Conservation (phyloP, 2,113 vertebrate genomes). For the Casuarius casuarius region DNA sequence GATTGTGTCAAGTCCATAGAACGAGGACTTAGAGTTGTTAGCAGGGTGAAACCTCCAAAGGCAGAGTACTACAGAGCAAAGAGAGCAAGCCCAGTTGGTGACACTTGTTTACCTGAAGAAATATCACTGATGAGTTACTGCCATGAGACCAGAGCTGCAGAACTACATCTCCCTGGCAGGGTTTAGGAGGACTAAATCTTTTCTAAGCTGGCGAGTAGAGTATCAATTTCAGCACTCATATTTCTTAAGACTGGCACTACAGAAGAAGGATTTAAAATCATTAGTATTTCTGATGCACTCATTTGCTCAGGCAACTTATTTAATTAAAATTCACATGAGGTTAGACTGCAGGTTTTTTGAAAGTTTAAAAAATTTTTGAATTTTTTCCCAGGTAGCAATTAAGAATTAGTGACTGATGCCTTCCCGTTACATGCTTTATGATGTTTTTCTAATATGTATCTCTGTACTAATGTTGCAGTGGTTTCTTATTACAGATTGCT, state of each 20-base stretch:
- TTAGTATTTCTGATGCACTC: not conserved
- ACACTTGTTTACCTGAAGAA: not conserved
- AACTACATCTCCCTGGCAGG: not conserved
- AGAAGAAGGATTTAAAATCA: not conserved
- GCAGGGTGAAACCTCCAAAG: not conserved
- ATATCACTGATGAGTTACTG: not conserved
- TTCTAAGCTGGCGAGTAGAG: rapidly evolving
- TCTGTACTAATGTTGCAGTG: not conserved
- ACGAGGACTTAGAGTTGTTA: not conserved
- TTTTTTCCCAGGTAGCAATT: not conserved
- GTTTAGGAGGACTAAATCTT: not conserved
- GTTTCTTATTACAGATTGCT: not conserved
- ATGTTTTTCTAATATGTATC: not conserved
- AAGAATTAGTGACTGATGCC: not conserved
- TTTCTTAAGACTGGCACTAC: not conserved
- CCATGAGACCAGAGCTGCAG: not conserved
- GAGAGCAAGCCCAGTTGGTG: not conserved
- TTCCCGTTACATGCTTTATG: not conserved
- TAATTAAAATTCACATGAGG: not conserved
- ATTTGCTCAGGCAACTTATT: not conserved
- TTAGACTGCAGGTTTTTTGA: not conserved
- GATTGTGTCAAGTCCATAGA: not conserved
- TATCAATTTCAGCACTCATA: not conserved
- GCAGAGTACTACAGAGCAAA: rapidly evolving
- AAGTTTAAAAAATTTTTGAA: not conserved